Conservation (phyloP, 2,113 vertebrate species). For the Sylvia atricapilla region DNA sequence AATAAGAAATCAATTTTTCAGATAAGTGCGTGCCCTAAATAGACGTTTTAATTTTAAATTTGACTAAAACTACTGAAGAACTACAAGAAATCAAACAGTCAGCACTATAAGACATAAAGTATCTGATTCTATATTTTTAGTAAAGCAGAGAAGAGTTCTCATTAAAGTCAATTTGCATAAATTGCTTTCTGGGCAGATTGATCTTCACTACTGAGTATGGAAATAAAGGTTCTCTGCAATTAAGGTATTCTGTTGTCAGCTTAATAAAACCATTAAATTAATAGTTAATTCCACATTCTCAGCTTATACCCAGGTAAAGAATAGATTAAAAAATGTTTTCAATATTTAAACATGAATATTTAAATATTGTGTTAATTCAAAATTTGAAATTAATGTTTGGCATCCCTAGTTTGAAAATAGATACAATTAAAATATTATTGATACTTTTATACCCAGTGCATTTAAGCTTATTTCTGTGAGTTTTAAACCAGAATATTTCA, state of each 20-base stretch:
- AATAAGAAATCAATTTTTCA: not conserved
- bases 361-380: not conserved
- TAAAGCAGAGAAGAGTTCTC: not conserved
- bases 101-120: not conserved
- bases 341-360: not conserved
- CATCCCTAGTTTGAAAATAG: not conserved
- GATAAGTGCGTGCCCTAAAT: not conserved
- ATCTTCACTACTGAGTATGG: not conserved
- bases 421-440: not conserved
- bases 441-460: not conserved
- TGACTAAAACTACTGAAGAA: not conserved
- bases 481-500: not conserved
- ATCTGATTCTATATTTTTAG: not conserved
- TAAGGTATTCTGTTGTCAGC: not conserved
- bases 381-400: not conserved
- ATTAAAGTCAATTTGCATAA: constrained; percentile 23
- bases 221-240: not conserved
- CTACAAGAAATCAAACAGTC: not conserved
- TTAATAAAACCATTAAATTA: not conserved
- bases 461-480: not conserved
- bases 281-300: not conserved
- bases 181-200: not conserved
- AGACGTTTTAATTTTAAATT: not conserved
- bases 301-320: not conserved
- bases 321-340: not conserved